Conservation (phyloP, 1,140 invertebrate genomes). For the Mesaphorura yosii region DNA sequence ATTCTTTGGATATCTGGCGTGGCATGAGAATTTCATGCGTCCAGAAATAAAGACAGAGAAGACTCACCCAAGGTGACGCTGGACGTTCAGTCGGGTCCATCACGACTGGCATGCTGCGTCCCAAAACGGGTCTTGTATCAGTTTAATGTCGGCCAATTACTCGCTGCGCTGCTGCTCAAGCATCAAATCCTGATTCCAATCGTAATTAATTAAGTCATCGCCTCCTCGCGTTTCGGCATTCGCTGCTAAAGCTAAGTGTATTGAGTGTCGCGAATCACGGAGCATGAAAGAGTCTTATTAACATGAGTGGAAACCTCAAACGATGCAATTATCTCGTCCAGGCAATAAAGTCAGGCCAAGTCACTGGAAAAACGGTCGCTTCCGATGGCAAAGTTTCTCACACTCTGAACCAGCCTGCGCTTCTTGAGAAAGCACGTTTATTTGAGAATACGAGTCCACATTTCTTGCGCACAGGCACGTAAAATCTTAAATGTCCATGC, state of each 20-base stretch:
- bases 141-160: conserved; percentile 4
- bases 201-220: neutral
- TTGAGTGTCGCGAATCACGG: neutral
- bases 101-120: conserved; percentile 29
- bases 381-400: no score
- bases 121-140: neutral
- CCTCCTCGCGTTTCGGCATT: conserved; percentile 2
- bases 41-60: neutral
- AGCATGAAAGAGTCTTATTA: neutral
- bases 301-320: no score
- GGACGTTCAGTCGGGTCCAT: conserved; percentile 31
- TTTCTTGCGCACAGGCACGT: no score
- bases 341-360: no score
- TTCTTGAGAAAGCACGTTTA: no score
- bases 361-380: no score
- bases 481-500: no score
- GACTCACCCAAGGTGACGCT: conserved; percentile 29
- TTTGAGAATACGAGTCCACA: no score
- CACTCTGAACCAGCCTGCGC: no score
- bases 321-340: no score
- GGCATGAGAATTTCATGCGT: neutral
- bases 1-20: neutral
- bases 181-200: neutral
- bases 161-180: neutral
- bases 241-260: conserved; percentile 3